Base-by-base conservation (phyloP, 2,797 vertebrate species). In the Todus mexicanus region DNA sequence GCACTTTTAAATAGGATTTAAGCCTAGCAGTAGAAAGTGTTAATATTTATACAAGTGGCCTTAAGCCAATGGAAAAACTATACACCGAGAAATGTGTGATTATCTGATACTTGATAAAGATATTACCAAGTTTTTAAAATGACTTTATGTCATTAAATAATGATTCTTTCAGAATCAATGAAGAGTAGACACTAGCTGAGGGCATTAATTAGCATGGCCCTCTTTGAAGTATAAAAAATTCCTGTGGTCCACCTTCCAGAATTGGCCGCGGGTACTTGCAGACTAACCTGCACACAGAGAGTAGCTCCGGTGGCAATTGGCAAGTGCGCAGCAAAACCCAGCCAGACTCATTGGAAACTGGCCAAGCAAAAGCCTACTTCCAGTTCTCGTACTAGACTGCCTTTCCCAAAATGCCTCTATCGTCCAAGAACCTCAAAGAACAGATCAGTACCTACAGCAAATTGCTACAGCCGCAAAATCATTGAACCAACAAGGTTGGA, bases 11-110 rank as follows among this genome's bases (percentile, higher is more conserved):
- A 91, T 6, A 83, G 82, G 69, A 95, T 78, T 94, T 89, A 92
- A 90, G 80, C 26, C 35, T 19, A 85, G 73, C 47, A 76, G 74
- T 50, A 71, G 60, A 66, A 91, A 83, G 40, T 50, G 76, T 91
- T 94, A 92, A 86, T 89, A 94, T 91, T 93, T 95, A 88, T 87
- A 86, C 37, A 91, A 92, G 76, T 84, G 82, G 91, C 70, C 70
- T 88, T 92, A 93, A 94, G 90, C 73, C 87, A 85, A 73, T 29
- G 51, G 82, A 85, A 87, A 94, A 91, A 75, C 75, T 37, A 65
- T 38, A 56, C 59, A 84, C 59, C 0, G 0, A 91, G 83, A 94
- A 95, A 93, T 13, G 54, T 42, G 37, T 75, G 83, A 92, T 92
- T 89, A 93, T 92, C 90, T 92, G 70, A 48, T 87, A 70, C 59